Conservation (phyloP, 2,888 invertebrate genomes). For the Stenolophus ochropezus region DNA sequence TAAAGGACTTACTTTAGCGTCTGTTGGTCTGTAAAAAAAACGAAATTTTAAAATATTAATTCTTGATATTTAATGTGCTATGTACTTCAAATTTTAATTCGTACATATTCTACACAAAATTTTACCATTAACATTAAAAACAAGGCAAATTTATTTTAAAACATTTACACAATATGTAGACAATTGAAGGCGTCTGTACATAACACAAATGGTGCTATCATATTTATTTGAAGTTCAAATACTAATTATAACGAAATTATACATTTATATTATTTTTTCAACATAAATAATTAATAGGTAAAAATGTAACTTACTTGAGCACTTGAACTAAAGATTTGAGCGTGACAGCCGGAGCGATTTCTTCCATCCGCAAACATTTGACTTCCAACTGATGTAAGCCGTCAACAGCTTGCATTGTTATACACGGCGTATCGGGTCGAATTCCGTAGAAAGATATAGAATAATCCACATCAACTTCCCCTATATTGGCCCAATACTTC, state of each 20-base stretch:
- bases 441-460: slow-evolving; percentile 89
- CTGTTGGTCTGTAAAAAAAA: slow-evolving; percentile 84
- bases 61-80: too few species aligned
- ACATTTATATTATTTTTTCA: too few species aligned
- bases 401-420: slow-evolving; percentile 84
- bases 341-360: slow-evolving; percentile 83
- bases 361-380: slow-evolving; percentile 84
- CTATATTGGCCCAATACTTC: slow-evolving; percentile 96
- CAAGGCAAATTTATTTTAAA: too few species aligned
- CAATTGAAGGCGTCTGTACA: too few species aligned
- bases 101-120: too few species aligned
- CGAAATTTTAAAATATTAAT: too few species aligned
- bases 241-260: too few species aligned
- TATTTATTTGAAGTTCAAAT: too few species aligned
- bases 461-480: slow-evolving; percentile 84
- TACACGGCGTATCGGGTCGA: slow-evolving; percentile 78
- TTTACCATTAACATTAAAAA: too few species aligned
- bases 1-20: slow-evolving; percentile 87
- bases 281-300: slow-evolving; percentile 53
- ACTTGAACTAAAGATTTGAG: slow-evolving; percentile 86
- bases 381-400: slow-evolving; percentile 85
- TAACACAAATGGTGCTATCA: too few species aligned
- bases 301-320: slow-evolving; percentile 74
- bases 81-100: too few species aligned
- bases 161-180: too few species aligned